A percentile compares a stretch with the other conserved stretches of the same genome.
These are phyloP conservation scores for Dipus sagitta DNA, from an alignment of 2,797 vertebrate species.

Conservation along the genomic window DNA sequence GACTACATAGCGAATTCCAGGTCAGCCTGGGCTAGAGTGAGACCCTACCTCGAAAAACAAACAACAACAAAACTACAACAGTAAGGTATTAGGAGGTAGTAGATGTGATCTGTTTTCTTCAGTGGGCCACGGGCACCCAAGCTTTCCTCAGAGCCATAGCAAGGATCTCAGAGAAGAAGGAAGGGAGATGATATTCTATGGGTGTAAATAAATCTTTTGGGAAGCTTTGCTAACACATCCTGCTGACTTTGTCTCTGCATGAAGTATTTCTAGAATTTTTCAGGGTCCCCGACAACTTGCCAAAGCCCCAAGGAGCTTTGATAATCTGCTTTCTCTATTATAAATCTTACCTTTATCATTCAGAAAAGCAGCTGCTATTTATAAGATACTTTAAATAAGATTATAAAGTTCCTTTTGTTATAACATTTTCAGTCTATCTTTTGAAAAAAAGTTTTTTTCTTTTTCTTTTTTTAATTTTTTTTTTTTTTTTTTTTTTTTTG, in stretches of 20 bases:
- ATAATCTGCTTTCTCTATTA: conserved; percentile 41
- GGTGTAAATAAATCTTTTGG: neutral
- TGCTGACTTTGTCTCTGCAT: neutral
- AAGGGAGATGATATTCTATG: neutral
- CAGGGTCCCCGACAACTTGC: neutral
- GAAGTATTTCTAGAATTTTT: neutral
- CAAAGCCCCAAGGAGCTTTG: conserved; percentile 15
- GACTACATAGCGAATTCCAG: no score
- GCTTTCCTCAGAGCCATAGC: neutral
- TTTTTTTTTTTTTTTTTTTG: no score
- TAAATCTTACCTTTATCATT: conserved; percentile 51
- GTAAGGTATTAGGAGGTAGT: neutral
- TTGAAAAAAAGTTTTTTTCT: no score
- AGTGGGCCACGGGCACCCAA: neutral
- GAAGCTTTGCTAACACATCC: neutral
- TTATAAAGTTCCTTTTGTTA: conserved; percentile 38
- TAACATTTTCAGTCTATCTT: neutral
- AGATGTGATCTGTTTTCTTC: neutral
- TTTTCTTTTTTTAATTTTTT: no score
- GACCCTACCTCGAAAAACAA: no score
- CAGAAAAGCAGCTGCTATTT: conserved; percentile 36
- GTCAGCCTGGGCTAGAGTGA: no score
- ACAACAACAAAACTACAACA: neutral
- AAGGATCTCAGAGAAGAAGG: neutral
- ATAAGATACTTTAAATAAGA: conserved; percentile 49